Base-by-base conservation (phyloP, 2,113 vertebrate species). In the Bos javanicus region DNA sequence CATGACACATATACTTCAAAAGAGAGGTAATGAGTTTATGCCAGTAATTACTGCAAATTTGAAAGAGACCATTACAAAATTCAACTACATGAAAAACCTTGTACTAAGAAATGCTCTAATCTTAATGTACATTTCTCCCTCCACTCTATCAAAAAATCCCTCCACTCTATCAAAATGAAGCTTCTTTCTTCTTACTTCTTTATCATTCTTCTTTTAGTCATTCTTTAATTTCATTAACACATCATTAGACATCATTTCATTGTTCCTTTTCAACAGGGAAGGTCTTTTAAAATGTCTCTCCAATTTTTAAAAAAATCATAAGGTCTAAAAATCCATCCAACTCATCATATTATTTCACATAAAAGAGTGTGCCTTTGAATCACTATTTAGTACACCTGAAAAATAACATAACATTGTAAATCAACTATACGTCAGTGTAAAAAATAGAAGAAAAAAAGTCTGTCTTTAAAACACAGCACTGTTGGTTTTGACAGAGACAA, bases 211-310 rank as follows among this genome's bases (percentile, higher is more conserved):
- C 88, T 93, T 87, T 84, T 23, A 89, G 33, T 19, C 46, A 91
- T 60, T 74, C 48, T 67, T 96, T 86, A 62, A 95, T 87, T 95
- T 96, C 67, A 95, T 86, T 64, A 87, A 82, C 74, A 93, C 23
- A 85, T 84, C 52, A 62, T 91, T 59, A 96, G 46, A 95, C 28
- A 94, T 95, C 57, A 95, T 71, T 86, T 81, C 86, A 95, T 9
- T 87, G 43, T 14, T 36, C 39, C 39, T 87, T 95, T 87, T 78
- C 52, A 82, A 91, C 21, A 95, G 23, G 23, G 13, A 43, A 87
- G 21, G 14, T 93, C 59, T 92, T 88, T 93, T 86, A 85, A 97
- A 98, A 92, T 33, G 14, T 84, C 48, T 81, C 16, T 78, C 39
- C 62, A 50, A 78, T 56, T 46, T 88, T 78, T 6, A 2, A 80